Evolutionary conservation across 2,888 invertebrate genomes (phyloP).

Genomic region (Synanthedon vespiformis): DNA sequence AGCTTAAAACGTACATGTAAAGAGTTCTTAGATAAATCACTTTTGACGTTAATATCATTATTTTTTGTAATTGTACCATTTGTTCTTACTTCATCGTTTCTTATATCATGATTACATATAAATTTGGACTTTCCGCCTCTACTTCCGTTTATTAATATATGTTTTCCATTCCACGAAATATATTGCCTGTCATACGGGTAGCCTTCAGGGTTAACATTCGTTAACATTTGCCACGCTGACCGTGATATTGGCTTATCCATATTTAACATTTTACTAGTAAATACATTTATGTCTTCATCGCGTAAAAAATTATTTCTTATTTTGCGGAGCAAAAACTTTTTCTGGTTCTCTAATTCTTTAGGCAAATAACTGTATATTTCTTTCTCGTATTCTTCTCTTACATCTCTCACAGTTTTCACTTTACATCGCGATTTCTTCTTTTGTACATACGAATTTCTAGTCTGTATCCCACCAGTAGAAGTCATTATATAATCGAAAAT

Average conservation of each 20-base stretch:
- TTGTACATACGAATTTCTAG: conserved; percentile 33
- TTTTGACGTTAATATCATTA: conserved; percentile 17
- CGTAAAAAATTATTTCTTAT: conserved; percentile 37
- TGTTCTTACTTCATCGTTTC: conserved; percentile 15
- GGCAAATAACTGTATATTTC: conserved; percentile 35
- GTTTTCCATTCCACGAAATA: conserved; percentile 43
- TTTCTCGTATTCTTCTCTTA: conserved; percentile 42
- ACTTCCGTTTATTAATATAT: conserved; percentile 45
- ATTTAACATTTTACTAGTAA: conserved; percentile 38
- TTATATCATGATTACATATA: conserved; percentile 35
- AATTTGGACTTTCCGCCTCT: conserved; percentile 45
- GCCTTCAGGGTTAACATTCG: conserved; percentile 45
- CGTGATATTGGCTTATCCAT: conserved; percentile 37
- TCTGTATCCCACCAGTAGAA: too few species aligned
- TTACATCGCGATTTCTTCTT: conserved; percentile 41
- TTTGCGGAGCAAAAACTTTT: conserved; percentile 38
- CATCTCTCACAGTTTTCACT: conserved; percentile 50
- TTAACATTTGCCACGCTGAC: conserved; percentile 55
- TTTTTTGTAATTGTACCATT: conserved; percentile 9
- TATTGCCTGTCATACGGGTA: conserved; percentile 34
- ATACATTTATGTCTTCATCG: conserved; percentile 32
- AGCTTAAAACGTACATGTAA: conserved; percentile 61
- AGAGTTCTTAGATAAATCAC: conserved; percentile 35
- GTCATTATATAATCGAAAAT: too few species aligned
- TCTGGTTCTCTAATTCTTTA: conserved; percentile 39